A percentile compares a stretch with the other conserved stretches of the same genome.
phyloP scores from a whole-genome alignment of 2,113 vertebrate species.

The Paratilapia polleni region DNA sequence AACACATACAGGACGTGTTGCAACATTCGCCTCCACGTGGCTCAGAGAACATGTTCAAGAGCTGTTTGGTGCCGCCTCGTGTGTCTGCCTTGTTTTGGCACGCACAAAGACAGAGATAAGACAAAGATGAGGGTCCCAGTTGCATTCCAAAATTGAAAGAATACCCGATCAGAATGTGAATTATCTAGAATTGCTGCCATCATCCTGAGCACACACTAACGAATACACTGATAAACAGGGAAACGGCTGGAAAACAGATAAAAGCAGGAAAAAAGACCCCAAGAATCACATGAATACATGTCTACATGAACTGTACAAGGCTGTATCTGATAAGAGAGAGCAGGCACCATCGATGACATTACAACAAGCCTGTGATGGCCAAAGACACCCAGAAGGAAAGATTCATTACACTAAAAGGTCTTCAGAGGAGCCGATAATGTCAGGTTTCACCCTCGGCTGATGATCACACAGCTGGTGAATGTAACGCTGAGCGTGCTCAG shows the following conservation, averaged over 20 bases:
- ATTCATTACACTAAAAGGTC: not conserved
- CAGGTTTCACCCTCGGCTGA: not conserved
- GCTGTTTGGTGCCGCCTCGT: not conserved
- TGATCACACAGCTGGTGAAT: not conserved
- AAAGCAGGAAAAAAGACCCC: not conserved
- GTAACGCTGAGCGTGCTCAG: not conserved
- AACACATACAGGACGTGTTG: not conserved
- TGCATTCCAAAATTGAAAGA: slow-evolving; percentile 29
- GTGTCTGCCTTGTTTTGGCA: slow-evolving; percentile 10
- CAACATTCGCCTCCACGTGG: too few species aligned
- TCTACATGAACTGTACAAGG: not conserved
- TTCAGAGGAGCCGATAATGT: not conserved
- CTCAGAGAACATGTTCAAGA: not conserved
- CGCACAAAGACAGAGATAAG: not conserved
- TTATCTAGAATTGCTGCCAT: not conserved
- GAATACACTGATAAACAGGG: not conserved
- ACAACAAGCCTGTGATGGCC: not conserved
- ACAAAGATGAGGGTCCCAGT: not conserved
- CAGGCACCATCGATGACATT: not conserved
- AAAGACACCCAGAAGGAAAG: not conserved
- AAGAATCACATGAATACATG: not conserved
- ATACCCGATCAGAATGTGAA: not conserved
- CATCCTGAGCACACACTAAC: not conserved
- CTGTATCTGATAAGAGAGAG: slow-evolving; percentile 1
- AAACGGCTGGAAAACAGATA: not conserved